Evolutionary conservation across 2,113 vertebrate genomes (phyloP).

Genomic region (Uropsilus gracilis): DNA sequence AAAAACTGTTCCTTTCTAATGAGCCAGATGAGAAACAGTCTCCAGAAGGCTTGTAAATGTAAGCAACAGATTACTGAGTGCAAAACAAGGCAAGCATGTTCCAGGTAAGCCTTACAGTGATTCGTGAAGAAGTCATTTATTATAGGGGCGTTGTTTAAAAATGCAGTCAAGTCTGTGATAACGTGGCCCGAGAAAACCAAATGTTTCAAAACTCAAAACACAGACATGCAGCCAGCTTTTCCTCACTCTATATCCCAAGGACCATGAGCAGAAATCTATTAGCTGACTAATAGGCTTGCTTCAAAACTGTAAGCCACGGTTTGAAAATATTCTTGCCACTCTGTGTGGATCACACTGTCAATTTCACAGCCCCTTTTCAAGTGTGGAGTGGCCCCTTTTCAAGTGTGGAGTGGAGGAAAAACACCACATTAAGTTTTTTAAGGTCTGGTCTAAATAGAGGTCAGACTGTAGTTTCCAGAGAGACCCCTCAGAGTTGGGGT

Average conservation of each 20-base stretch:
- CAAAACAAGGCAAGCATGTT: background rate
- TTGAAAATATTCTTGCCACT: background rate
- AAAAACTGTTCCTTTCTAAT: background rate
- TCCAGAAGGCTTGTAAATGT: constrained; percentile 43
- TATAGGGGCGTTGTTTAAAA: constrained; percentile 12
- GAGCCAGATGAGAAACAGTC: constrained; percentile 16
- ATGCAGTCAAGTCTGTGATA: background rate
- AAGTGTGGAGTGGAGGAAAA: background rate
- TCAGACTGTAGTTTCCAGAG: background rate
- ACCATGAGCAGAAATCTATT: background rate
- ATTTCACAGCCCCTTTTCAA: background rate
- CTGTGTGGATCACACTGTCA: background rate
- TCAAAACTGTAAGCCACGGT: background rate
- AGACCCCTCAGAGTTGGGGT: background rate
- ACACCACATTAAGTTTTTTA: background rate
- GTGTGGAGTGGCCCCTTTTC: background rate
- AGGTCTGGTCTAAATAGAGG: constrained; percentile 20
- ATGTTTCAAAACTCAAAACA: constrained; percentile 13
- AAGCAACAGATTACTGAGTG: constrained; percentile 30
- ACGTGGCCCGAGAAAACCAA: background rate
- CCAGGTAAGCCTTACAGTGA: background rate
- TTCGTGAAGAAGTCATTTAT: constrained; percentile 6
- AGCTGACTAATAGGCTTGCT: background rate
- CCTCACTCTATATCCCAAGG: background rate
- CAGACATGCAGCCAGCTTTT: background rate